Conservation (phyloP, 2,888 invertebrate species). For the Leptopterna dolabrata region DNA sequence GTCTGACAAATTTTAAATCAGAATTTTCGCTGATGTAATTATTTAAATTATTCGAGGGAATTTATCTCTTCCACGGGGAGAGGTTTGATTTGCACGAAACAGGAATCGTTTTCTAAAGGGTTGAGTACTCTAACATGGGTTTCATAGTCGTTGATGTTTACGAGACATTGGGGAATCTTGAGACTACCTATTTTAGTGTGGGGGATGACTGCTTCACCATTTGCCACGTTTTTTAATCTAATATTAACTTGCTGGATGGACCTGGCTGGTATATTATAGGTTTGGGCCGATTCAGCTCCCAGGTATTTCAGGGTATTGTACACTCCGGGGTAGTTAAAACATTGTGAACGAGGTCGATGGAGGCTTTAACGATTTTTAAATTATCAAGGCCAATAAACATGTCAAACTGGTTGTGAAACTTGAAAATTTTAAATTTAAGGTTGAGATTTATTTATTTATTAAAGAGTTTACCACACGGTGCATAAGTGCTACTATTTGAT, state of each 20-base stretch:
- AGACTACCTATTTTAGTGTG: background rate
- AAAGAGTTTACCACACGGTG: constrained; percentile 14
- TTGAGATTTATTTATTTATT: background rate
- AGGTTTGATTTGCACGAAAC: background rate
- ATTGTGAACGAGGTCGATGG: background rate
- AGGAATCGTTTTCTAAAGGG: background rate
- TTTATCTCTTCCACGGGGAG: background rate
- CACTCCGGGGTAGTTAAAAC: background rate
- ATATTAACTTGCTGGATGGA: constrained; percentile 16
- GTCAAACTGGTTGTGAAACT: constrained; percentile 15
- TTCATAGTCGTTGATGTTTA: background rate
- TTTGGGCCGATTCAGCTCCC: background rate
- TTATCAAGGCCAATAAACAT: constrained; percentile 19
- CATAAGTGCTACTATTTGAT: background rate
- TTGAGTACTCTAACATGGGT: background rate
- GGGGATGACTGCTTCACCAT: constrained; percentile 9
- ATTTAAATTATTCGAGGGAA: background rate
- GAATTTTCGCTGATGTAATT: background rate
- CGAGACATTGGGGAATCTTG: constrained; percentile 16
- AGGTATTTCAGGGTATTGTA: background rate
- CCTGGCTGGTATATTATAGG: background rate
- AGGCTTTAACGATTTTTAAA: constrained; percentile 1
- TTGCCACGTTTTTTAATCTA: background rate
- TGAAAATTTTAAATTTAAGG: constrained; percentile 24
- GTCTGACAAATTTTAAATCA: constrained; percentile 38